Base-by-base conservation (phyloP, 2,113 vertebrate genomes). In the Rhegmatorhina hoffmannsi region DNA sequence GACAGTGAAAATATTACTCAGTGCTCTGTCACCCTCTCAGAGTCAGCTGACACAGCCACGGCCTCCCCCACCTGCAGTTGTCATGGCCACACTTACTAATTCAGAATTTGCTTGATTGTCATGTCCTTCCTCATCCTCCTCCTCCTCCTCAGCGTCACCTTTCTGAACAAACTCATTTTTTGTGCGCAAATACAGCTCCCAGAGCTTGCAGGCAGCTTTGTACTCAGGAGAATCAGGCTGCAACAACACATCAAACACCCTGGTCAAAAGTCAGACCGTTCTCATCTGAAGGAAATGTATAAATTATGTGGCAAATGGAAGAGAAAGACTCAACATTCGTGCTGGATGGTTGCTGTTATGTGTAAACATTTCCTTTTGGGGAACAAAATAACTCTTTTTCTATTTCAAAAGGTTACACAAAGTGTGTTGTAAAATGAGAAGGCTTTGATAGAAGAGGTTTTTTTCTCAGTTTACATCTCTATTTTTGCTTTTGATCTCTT, bases 151-250 rank as follows among this genome's bases (percentile, higher is more conserved):
- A 79, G 98, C 98, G 88, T 99, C 99, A 69, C 99, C 99, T 90
- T 99, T 98, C 94, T 99, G 99, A 95, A 99, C 98, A 98, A 99
- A 99, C 70, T 99, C 99, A 93, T 99, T 99, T 96, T 99, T 99
- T 96, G 99, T 99, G 84, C 99, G 98, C 93, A 99, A 96, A 96
- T 99, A 99, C 92, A 99, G 98, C 96, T 99, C 99, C 99, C 99
- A 99, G 38, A 99, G 97, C 93, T 99, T 99, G 94, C 99, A 99
- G 90, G 99, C 99, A 78, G 99, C 99, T 97, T 99, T 99, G 97
- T 98, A 99, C 91, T 99, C 99, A 75, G 99, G 98, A 92, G 98
- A 99, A 80, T 99, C 99, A 9, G 98, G 97, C 99, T 99, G 84
- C 40, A 97, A 91, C 83, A 89, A 24, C 47, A 81, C 87, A 81